Evolutionary conservation across 2,113 vertebrate genomes (phyloP), one percentile per base, ranked within the genome.

Genomic region (Amia ocellicauda): DNA sequence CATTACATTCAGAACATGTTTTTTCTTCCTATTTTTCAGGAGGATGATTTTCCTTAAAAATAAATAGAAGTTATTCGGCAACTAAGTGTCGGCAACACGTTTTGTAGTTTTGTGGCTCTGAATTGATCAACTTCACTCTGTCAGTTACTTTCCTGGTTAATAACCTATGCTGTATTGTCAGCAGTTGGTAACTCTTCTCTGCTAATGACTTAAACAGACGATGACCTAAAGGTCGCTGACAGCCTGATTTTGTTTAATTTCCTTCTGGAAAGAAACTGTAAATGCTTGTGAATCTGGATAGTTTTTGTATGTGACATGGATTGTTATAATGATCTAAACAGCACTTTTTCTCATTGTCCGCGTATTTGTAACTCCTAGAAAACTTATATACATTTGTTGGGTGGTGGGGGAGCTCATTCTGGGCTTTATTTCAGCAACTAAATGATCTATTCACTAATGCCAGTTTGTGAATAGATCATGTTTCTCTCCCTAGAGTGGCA

Each of bases 181-280:
- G 24, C 36, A 17, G 27, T 23, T 4, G 27, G 66, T 20, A 40
- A 31, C 62, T 17, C 14, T 56, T 23, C 19, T 5, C 56, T 29
- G 24, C 28, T 67, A 70, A 77, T 47, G 36, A 56, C 36, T 20
- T 7, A 65, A 74, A 67, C 75, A 77, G 67, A 72, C 60, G 58
- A 36, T 19, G 47, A 19, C 20, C 58, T 57, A 50, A 43, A 50
- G 63, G 55, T 58, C 26, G 57, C 50, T 63, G 65, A 74, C 72
- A 59, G 62, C 50, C 72, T 61, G 67, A 74, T 74, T 72, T 66
- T 72, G 72, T 77, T 63, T 68, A 70, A 66, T 68, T 54, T 62
- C 69, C 64, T 64, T 28, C 60, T 60, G 60, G 67, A 60, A 69
- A 22, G 27, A 45, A 14, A 28, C 24, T 59, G 29, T 26, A 58